Conservation (phyloP, 2,888 invertebrate genomes). For the Mimas tiliae region DNA sequence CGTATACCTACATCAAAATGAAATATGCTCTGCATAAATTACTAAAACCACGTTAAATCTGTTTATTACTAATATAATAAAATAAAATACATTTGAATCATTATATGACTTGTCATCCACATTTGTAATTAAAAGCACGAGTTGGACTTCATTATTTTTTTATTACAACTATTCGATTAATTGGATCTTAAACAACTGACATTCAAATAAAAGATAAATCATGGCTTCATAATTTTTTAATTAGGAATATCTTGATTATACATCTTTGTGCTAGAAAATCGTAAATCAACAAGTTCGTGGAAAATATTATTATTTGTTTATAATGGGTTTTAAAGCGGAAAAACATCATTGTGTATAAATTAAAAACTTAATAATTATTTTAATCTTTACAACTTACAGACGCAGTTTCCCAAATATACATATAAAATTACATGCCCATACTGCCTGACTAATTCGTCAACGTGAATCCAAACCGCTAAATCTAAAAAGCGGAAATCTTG, state of each 20-base stretch:
- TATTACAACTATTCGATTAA: slow-evolving; percentile 6
- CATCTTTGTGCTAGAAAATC: not conserved
- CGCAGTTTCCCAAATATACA: too few species aligned
- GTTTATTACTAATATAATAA: slow-evolving; percentile 3
- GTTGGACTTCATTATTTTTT: not conserved
- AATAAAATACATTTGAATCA: slow-evolving; percentile 1
- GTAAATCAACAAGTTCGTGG: not conserved
- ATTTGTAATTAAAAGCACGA: slow-evolving; percentile 1
- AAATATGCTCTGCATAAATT: slow-evolving; percentile 22
- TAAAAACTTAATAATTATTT: too few species aligned
- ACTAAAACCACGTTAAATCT: not conserved
- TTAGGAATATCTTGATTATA: not conserved
- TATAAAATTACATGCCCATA: too few species aligned
- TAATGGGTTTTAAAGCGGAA: too few species aligned
- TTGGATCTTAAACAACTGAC: slow-evolving; percentile 10
- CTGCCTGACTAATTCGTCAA: too few species aligned
- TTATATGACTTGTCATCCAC: not conserved
- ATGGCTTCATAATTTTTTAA: slow-evolving; percentile 7
- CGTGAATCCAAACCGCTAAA: too few species aligned
- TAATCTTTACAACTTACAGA: too few species aligned
- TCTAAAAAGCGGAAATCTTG: too few species aligned
- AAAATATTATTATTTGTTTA: too few species aligned
- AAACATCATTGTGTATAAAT: too few species aligned
- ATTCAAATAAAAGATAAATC: slow-evolving; percentile 18
- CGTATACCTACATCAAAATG: not conserved